Conservation (phyloP, 2,113 vertebrate genomes). For the Zosterops lateralis region DNA sequence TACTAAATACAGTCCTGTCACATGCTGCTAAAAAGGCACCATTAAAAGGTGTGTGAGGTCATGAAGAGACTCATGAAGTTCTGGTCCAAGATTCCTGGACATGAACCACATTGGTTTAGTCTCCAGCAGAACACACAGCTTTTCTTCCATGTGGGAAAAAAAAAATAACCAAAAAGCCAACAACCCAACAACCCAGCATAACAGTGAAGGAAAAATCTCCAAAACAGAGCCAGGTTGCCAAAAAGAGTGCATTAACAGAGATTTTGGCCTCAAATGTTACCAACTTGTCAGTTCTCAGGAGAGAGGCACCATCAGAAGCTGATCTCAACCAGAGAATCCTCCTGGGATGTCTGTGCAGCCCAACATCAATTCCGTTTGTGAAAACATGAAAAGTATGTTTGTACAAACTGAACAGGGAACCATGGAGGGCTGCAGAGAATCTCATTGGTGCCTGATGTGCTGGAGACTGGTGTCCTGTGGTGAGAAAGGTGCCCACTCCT, state of each 20-base stretch:
- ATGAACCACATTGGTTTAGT: fast-evolving
- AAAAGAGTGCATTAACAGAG: background rate
- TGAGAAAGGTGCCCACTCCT: background rate
- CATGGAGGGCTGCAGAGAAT: background rate
- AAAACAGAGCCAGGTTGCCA: background rate
- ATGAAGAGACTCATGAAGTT: background rate
- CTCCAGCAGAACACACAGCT: background rate
- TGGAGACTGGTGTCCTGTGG: background rate
- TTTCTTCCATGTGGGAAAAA: background rate
- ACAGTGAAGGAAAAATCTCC: background rate
- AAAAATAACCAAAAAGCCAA: background rate
- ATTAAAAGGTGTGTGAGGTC: background rate
- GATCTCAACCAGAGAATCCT: background rate
- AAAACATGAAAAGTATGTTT: background rate
- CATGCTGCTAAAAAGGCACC: background rate
- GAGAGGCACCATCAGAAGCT: background rate
- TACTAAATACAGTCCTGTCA: background rate
- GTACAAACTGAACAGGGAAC: fast-evolving
- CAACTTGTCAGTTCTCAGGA: background rate
- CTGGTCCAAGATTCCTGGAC: background rate
- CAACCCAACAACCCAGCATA: background rate
- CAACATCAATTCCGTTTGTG: background rate
- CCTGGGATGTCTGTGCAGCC: background rate
- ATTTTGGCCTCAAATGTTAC: background rate
- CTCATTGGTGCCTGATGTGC: fast-evolving